Evolutionary conservation across 1,140 invertebrate species (phyloP).

Genomic region (Drosophila pruinosa): DNA sequence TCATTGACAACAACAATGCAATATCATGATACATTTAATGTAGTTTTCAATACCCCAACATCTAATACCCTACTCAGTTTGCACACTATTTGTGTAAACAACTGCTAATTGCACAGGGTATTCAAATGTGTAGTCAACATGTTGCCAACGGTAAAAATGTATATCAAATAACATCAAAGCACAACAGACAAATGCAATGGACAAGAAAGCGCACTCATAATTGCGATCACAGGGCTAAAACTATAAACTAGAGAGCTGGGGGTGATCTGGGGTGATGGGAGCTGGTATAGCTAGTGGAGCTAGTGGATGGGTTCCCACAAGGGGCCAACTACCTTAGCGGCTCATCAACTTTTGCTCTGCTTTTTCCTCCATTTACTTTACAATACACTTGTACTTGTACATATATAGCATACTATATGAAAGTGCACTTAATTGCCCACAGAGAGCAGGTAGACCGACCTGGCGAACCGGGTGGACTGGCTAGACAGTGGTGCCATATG

Average conservation of each 20-base stretch:
- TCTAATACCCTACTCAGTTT: conserved; percentile 3
- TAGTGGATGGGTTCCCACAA: conserved; percentile 5
- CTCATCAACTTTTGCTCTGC: conserved; percentile 62
- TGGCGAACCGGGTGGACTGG: background rate
- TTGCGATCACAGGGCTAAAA: conserved; percentile 25
- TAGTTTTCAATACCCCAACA: background rate
- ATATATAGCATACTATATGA: conserved; percentile 3
- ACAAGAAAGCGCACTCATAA: conserved; percentile 27
- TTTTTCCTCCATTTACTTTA: conserved; percentile 13
- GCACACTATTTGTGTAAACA: too few species aligned
- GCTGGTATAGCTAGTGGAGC: background rate
- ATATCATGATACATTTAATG: background rate
- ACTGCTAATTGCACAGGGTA: too few species aligned
- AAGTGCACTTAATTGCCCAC: conserved; percentile 42
- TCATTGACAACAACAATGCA: conserved; percentile 17
- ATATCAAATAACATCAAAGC: conserved; percentile 14
- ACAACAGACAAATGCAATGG: conserved; percentile 16
- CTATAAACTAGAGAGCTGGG: background rate
- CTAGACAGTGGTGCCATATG: conserved; percentile 28
- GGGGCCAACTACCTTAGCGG: conserved; percentile 30
- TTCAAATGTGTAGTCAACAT: conserved; percentile 8
- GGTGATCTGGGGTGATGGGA: background rate
- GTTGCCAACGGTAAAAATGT: conserved; percentile 25
- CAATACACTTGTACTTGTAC: background rate
- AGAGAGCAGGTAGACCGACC: conserved; percentile 7